Conservation (phyloP, 2,888 invertebrate genomes). For the Cerceris rybyensis region DNA sequence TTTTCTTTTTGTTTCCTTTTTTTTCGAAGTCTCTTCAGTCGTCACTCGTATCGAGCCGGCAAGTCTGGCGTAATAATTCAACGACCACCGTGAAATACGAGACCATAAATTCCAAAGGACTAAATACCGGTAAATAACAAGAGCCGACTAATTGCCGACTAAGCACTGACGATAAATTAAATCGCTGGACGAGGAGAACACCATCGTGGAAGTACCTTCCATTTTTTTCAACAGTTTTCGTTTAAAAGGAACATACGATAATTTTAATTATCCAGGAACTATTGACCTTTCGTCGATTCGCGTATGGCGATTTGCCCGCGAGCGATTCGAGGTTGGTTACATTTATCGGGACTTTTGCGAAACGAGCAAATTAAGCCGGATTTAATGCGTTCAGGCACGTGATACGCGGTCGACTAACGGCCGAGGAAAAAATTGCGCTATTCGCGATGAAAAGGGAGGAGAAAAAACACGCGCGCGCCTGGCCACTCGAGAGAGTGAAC, state of each 20-base stretch:
- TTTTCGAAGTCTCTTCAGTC: not conserved
- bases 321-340: not conserved
- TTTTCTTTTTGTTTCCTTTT: not conserved
- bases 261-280: no score
- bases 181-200: slow-evolving; percentile 1
- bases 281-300: no score
- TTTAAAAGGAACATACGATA: no score
- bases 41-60: not conserved
- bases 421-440: slow-evolving; percentile 23
- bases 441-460: not conserved
- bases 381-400: slow-evolving; percentile 39
- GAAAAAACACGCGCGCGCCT: slow-evolving; percentile 7
- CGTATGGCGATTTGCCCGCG: not conserved
- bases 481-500: slow-evolving; percentile 18
- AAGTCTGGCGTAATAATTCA: slow-evolving; percentile 16
- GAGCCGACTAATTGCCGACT: slow-evolving; percentile 45
- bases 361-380: slow-evolving; percentile 24
- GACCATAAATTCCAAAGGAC: slow-evolving; percentile 43
- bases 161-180: slow-evolving; percentile 50
- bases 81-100: slow-evolving; percentile 18
- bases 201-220: not conserved
- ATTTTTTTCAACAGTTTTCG: no score
- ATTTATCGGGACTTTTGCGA: slow-evolving; percentile 15
- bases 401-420: slow-evolving; percentile 19
- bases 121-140: slow-evolving; percentile 26